Conservation (phyloP, 2,113 vertebrate genomes). For the Hippolais icterina region DNA sequence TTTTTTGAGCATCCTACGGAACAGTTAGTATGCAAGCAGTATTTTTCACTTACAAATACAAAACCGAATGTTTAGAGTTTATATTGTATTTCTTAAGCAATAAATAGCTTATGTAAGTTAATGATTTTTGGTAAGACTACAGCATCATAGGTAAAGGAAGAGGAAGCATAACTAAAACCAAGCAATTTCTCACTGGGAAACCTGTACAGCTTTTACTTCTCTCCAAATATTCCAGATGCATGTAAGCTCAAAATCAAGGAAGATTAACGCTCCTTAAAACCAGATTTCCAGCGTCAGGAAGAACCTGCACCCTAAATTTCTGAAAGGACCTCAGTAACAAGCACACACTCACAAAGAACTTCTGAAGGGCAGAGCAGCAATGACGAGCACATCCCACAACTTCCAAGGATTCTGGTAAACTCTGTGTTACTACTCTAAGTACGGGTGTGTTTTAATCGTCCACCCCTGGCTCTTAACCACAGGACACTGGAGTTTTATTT, state of each 20-base stretch:
- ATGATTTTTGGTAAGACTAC: not conserved
- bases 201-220: not conserved
- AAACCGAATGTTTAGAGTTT: accelerated
- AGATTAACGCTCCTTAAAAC: not conserved
- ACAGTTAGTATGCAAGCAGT: not conserved
- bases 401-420: not conserved
- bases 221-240: not conserved
- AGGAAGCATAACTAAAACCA: not conserved
- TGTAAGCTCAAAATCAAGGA: not conserved
- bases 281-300: not conserved
- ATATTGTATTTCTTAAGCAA: not conserved
- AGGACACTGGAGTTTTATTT: not conserved
- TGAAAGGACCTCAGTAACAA: not conserved
- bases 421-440: not conserved
- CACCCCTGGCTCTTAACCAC: not conserved
- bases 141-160: not conserved
- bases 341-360: not conserved
- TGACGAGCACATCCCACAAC: accelerated
- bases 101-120: not conserved
- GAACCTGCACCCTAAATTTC: not conserved
- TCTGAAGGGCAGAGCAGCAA: not conserved
- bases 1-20: not conserved
- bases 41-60: not conserved
- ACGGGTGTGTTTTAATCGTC: not conserved
- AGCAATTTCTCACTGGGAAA: not conserved